Percentiles rank a stretch among this genome's conserved stretches.
Evolutionary conservation across 2,888 invertebrate genomes (phyloP).

Genomic region (Parnassius orleans): DNA sequence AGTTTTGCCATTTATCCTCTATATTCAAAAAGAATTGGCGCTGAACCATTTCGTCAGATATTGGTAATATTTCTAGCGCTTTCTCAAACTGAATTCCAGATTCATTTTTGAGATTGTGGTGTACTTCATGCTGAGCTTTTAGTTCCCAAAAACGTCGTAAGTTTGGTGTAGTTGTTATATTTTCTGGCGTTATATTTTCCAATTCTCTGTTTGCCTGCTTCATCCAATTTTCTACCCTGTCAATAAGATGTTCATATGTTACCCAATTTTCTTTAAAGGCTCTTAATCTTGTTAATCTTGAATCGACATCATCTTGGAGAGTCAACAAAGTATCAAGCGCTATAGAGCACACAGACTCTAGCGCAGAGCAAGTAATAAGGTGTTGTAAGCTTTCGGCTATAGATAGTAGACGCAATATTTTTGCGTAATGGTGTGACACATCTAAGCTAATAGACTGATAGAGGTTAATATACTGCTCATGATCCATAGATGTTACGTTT

Average conservation of each 20-base stretch:
- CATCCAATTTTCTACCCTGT: slow-evolving; percentile 89
- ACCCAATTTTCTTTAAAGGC: slow-evolving; percentile 90
- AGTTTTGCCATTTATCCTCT: slow-evolving; percentile 87
- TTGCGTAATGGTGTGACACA: slow-evolving; percentile 89
- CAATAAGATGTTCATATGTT: slow-evolving; percentile 86
- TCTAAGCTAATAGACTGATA: slow-evolving; percentile 91
- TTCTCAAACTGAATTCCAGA: slow-evolving; percentile 88
- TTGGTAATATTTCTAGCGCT: slow-evolving; percentile 87
- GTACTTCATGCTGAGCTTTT: slow-evolving; percentile 92
- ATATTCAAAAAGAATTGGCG: slow-evolving; percentile 89
- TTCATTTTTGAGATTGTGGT: slow-evolving; percentile 88
- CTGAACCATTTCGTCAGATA: slow-evolving; percentile 92
- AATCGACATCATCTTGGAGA: slow-evolving; percentile 88
- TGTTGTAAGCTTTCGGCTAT: slow-evolving; percentile 88
- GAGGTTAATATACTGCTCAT: slow-evolving; percentile 90
- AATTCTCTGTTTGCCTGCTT: slow-evolving; percentile 87
- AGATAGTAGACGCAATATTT: slow-evolving; percentile 86
- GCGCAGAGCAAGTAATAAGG: slow-evolving; percentile 86
- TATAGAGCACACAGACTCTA: slow-evolving; percentile 87
- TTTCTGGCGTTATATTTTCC: slow-evolving; percentile 83
- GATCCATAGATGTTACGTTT: slow-evolving; percentile 90
- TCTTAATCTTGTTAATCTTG: slow-evolving; percentile 85
- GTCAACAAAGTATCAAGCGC: slow-evolving; percentile 86
- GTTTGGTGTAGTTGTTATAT: slow-evolving; percentile 84
- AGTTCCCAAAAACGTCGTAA: slow-evolving; percentile 93